A percentile compares a stretch with the other conserved stretches of the same genome.
These are phyloP conservation scores for Pteronotus mesoamericanus DNA, from an alignment of 2,797 vertebrate species.

Conservation along the genomic window DNA sequence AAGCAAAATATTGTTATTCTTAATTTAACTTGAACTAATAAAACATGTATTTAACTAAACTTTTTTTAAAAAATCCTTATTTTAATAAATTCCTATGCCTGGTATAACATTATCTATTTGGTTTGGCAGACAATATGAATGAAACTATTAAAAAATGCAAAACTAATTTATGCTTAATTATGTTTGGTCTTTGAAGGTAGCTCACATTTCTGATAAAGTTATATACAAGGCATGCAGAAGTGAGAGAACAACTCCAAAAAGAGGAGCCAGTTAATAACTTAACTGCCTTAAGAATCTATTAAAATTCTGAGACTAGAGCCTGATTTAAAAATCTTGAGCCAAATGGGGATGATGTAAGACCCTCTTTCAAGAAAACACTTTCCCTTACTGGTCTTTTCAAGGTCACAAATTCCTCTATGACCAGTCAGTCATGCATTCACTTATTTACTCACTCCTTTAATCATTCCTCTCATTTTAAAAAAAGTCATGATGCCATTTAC, in stretches of 20 bases:
- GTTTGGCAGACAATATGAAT: neutral
- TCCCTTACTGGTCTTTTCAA: neutral
- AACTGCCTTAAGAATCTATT: neutral
- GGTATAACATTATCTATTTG: neutral
- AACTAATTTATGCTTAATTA: neutral
- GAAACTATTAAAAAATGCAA: neutral
- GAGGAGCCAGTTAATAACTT: neutral
- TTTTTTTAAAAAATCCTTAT: constrained; percentile 26
- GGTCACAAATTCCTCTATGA: neutral
- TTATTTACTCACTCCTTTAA: no score
- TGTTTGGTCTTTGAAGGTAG: neutral
- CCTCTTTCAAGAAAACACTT: neutral
- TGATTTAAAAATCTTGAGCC: neutral
- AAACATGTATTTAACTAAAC: constrained; percentile 26
- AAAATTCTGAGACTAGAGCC: neutral
- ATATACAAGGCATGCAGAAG: neutral
- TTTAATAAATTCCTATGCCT: neutral
- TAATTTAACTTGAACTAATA: constrained; percentile 27
- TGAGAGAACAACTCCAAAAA: neutral
- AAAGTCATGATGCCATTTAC: no score
- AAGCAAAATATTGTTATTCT: constrained; percentile 14
- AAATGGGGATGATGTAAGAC: neutral
- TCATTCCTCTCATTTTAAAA: no score
- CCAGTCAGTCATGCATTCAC: no score
- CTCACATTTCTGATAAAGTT: neutral